These are phyloP conservation scores for Strigamia crassipes DNA, from an alignment of 2,888 invertebrate genomes.

Conservation along the genomic window DNA sequence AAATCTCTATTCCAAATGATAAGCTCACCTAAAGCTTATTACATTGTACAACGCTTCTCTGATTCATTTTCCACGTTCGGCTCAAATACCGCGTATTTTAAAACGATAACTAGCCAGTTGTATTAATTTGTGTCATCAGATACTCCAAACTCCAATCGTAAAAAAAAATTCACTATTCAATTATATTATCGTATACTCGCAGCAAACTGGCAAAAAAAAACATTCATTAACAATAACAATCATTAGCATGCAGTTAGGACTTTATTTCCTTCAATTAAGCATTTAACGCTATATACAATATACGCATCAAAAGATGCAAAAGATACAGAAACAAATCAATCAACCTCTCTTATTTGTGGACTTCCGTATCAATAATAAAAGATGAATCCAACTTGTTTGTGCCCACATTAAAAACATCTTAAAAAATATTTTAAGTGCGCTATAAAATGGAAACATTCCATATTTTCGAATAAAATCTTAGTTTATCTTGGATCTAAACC, in stretches of 20 bases:
- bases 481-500: too few species aligned
- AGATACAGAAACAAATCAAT: neutral
- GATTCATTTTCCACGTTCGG: neutral
- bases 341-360: neutral
- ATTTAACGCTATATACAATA: neutral
- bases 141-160: neutral
- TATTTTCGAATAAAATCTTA: too few species aligned
- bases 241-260: neutral
- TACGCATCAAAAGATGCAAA: neutral
- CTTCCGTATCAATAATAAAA: neutral
- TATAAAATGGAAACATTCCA: neutral
- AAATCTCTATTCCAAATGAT: slow-evolving; percentile 10
- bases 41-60: neutral
- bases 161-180: too few species aligned
- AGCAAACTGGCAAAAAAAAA: neutral
- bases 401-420: neutral
- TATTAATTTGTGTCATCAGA: neutral
- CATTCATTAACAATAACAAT: neutral
- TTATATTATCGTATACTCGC: too few species aligned
- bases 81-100: neutral
- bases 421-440: neutral
- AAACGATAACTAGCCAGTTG: neutral
- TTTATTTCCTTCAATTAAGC: neutral
- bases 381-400: neutral
- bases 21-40: slow-evolving; percentile 14